Percentiles rank a stretch among this genome's conserved stretches.
Evolutionary conservation across 2,113 vertebrate species (phyloP).

Genomic region (Rhegmatorhina hoffmannsi): DNA sequence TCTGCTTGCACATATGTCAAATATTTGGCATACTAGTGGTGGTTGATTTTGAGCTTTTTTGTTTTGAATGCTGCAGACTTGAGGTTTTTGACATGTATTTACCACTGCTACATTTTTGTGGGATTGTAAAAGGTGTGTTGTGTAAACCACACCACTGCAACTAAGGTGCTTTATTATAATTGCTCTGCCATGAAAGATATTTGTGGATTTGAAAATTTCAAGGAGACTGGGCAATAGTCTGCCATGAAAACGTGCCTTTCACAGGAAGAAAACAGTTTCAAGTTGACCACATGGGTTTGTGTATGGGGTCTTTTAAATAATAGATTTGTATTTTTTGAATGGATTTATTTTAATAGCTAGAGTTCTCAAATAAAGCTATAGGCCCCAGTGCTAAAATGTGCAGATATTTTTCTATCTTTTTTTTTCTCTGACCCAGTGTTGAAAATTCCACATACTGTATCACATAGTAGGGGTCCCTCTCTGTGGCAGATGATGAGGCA

Average conservation of each 20-base stretch:
- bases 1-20: background rate
- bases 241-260: background rate
- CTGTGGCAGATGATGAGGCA: background rate
- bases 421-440: background rate
- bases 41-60: background rate
- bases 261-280: background rate
- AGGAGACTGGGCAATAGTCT: background rate
- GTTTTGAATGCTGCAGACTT: background rate
- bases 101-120: background rate
- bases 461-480: background rate
- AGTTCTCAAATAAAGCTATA: background rate
- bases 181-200: background rate
- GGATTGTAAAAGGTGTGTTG: background rate
- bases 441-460: background rate
- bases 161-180: background rate
- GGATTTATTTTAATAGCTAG: background rate
- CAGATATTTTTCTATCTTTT: background rate
- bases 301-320: background rate
- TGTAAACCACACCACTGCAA: background rate
- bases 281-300: background rate
- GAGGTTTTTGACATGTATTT: background rate
- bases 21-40: accelerated
- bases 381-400: background rate
- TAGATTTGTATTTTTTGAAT: background rate
- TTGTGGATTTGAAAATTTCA: background rate